phyloP scores from a whole-genome alignment of 2,113 vertebrate genomes.

The Podiceps cristatus region DNA sequence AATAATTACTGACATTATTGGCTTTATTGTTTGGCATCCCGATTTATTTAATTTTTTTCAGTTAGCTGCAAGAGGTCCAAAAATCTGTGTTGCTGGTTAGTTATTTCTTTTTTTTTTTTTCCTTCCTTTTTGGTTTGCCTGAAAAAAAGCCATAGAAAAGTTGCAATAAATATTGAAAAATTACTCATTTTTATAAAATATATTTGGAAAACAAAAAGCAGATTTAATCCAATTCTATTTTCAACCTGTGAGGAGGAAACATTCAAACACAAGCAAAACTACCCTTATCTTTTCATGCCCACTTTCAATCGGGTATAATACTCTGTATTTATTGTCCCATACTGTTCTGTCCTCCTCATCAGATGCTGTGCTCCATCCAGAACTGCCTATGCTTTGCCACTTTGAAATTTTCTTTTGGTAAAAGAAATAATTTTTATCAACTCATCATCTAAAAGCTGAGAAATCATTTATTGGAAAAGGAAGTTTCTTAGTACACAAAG shows the following conservation, averaged over 20 bases:
- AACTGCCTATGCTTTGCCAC: background rate
- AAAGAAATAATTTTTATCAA: background rate
- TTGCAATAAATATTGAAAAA: background rate
- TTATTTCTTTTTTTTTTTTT: background rate
- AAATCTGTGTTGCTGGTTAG: background rate
- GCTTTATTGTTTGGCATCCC: conserved; percentile 13
- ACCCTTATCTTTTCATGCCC: background rate
- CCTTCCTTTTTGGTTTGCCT: background rate
- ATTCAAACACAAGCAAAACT: background rate
- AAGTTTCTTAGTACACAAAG: background rate
- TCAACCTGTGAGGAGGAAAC: background rate
- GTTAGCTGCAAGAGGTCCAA: background rate
- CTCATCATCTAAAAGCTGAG: background rate
- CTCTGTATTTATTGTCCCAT: background rate
- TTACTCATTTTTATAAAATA: background rate
- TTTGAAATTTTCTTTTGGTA: background rate
- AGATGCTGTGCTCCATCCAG: background rate
- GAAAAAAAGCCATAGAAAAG: background rate
- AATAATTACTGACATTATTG: conserved; percentile 45
- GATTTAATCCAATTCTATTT: background rate
- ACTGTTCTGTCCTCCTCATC: background rate
- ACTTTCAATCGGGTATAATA: background rate
- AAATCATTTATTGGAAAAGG: background rate
- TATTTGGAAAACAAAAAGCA: background rate
- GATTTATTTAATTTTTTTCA: background rate